Conservation (phyloP, 92 coral and sea anemone genomes). For the Bergia sp. region DNA sequence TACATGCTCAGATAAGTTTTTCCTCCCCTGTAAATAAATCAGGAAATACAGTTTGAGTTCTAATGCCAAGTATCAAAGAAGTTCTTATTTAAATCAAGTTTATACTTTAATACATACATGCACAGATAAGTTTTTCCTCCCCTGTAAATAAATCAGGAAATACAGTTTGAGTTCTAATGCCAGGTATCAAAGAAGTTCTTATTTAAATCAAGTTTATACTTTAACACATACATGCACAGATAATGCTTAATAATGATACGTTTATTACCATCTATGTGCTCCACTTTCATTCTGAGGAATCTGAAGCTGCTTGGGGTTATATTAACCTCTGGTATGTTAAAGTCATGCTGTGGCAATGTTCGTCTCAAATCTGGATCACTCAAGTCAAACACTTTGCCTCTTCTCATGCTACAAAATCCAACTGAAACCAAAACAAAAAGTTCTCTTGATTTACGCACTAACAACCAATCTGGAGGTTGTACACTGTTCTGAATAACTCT, state of each 20-base stretch:
- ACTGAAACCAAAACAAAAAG: background rate
- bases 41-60: too few relatives aligned
- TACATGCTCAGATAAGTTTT: background rate
- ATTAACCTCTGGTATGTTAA: conserved; percentile 30
- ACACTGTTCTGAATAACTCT: too few relatives aligned
- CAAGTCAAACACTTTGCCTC: conserved; percentile 4
- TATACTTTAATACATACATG: too few relatives aligned
- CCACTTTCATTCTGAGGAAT: background rate
- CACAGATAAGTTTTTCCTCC: background rate
- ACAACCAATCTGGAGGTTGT: too few relatives aligned
- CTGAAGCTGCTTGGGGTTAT: conserved; percentile 4
- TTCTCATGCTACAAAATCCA: conserved; percentile 28
- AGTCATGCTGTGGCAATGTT: background rate
- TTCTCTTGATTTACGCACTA: too few relatives aligned
- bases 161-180: too few relatives aligned
- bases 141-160: background rate
- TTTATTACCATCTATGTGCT: background rate
- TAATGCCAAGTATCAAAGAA: too few relatives aligned
- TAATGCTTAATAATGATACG: too few relatives aligned
- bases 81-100: too few relatives aligned
- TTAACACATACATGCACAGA: background rate
- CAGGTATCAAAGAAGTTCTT: too few relatives aligned
- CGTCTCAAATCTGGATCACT: background rate
- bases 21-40: background rate
- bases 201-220: too few relatives aligned